phyloP scores from a whole-genome alignment of 2,113 vertebrate species.

The Pleuronectes platessa region DNA sequence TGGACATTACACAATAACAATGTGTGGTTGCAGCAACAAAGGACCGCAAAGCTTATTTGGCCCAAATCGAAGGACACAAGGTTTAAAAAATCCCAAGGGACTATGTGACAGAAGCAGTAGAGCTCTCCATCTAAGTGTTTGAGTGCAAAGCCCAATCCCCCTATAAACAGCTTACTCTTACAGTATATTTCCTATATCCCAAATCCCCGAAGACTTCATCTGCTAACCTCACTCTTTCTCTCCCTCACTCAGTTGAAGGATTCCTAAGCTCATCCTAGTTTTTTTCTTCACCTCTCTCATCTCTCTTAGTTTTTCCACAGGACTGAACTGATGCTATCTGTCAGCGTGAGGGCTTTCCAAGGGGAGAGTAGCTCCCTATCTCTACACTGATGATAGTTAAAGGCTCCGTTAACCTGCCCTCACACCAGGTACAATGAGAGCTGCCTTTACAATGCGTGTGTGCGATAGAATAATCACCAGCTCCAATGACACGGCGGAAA shows the following conservation, averaged over 20 bases:
- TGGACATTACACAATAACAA: background rate
- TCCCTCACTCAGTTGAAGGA: slow-evolving; percentile 18
- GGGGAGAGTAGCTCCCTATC: slow-evolving; percentile 4
- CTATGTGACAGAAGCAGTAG: background rate
- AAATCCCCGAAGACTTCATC: slow-evolving; percentile 40
- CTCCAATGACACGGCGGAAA: background rate
- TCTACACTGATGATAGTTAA: slow-evolving; percentile 23
- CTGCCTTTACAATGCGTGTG: background rate
- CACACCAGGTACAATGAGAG: background rate
- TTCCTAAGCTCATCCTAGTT: slow-evolving; percentile 18
- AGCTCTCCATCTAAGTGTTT: slow-evolving; percentile 12
- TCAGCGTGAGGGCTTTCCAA: slow-evolving; percentile 20
- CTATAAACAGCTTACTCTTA: slow-evolving; percentile 46
- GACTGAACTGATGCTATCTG: slow-evolving; percentile 1
- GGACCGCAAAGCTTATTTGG: background rate
- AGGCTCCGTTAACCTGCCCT: slow-evolving; percentile 11
- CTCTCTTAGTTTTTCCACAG: slow-evolving; percentile 12
- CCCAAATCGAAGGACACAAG: slow-evolving; percentile 1
- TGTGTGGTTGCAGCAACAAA: slow-evolving; percentile 6
- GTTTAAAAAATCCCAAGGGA: slow-evolving; percentile 1
- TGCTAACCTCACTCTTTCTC: slow-evolving; percentile 30
- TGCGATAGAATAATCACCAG: background rate
- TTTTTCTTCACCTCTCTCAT: background rate
- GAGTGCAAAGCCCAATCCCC: slow-evolving; percentile 8
- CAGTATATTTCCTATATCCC: slow-evolving; percentile 29